Base-by-base conservation (phyloP, 2,888 invertebrate species). In the Heliconius cydno region DNA sequence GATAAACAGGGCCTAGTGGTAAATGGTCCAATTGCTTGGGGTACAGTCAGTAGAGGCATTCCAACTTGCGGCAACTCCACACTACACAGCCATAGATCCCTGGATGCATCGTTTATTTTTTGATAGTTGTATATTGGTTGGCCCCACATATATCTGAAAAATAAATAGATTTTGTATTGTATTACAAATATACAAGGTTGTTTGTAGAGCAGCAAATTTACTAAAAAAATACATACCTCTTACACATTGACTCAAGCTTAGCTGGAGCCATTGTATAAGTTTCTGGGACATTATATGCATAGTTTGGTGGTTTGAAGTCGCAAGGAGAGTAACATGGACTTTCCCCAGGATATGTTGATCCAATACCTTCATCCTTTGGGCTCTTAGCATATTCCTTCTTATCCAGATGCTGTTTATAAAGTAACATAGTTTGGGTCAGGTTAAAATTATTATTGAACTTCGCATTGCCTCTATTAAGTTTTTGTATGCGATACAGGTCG, bases 321-420 rank as follows among this genome's bases (percentile, higher is more conserved):
- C 85, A 85, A 12, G 91, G 91, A 2, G 94, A 93, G 12, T 88
- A 90, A 85, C 90, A 91, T 0, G 87, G 81, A 3, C 93, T 93
- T 1, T 87, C 87, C 13, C 90, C 92, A 2, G 91, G 91, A 86
- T 89, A 90, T 0, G 85, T 89, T 0, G 94, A 94, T 0, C 92
- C 90, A 77, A 94, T 91, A 2, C 93, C 94, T 84, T 94, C 93
- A 77, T 93, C 93, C 67, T 90, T 93, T 0, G 89, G 86, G 74
- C 90, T 88, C n/a, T 86, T 87, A 12, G 90, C 92, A 82, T 92
- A 94, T 85, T 93, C 93, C 28, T 89, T 90, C 83, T 92, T 92
- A 68, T 91, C 91, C 80, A 93, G 82, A 79, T 94, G 93, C 88
- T 92, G 93, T 89, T 94, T 93, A 86, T 94, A 94, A 84, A 94